Percentiles rank a stretch among this genome's conserved stretches.
These are phyloP conservation scores for human DNA, from an alignment of 2,113 vertebrate genomes.

Conservation along the genomic window DNA sequence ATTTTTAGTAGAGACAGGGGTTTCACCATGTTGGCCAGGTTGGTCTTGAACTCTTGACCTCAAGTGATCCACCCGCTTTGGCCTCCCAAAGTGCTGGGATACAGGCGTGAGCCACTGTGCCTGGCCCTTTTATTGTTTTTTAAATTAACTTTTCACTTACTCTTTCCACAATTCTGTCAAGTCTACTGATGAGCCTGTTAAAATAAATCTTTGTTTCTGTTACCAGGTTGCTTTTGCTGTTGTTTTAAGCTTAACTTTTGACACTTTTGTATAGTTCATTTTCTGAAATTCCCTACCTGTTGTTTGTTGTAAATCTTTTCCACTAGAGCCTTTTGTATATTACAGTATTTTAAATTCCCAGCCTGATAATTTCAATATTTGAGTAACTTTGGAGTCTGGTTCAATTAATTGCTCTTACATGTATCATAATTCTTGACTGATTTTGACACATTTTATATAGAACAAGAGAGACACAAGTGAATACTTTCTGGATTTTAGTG, in stretches of 20 bases:
- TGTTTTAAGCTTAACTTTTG: background rate
- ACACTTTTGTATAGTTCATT: background rate
- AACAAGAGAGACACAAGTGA: background rate
- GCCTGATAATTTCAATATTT: background rate
- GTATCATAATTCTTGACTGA: background rate
- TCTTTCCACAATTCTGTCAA: background rate
- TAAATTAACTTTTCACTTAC: background rate
- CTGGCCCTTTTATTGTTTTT: background rate
- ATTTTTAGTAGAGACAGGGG: too few species aligned
- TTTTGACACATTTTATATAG: background rate
- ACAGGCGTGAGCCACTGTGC: too few species aligned
- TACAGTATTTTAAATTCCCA: background rate
- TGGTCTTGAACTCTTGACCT: too few species aligned
- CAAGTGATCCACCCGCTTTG: too few species aligned
- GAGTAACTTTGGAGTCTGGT: background rate
- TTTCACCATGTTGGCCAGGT: too few species aligned
- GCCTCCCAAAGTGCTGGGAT: too few species aligned
- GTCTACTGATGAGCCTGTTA: background rate
- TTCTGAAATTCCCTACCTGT: background rate
- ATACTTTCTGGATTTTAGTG: background rate
- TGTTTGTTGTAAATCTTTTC: background rate
- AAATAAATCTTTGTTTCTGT: background rate
- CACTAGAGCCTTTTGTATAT: background rate
- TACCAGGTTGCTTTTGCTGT: background rate
- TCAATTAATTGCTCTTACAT: background rate